Base-by-base conservation (phyloP, 1,140 invertebrate genomes). In the Drosophila bipectinata region DNA sequence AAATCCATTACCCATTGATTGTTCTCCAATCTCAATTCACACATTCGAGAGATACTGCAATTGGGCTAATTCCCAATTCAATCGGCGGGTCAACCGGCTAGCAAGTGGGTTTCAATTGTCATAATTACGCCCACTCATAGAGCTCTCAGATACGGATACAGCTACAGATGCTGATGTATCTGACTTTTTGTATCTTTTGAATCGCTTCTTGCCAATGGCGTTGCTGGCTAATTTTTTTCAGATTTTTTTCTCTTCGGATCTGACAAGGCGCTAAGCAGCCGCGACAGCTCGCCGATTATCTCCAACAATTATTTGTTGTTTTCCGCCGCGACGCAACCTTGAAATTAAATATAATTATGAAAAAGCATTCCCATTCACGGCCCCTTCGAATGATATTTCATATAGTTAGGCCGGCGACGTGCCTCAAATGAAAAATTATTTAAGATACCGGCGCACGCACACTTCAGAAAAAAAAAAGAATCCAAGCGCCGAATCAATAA, bases 331-430 rank as follows among this genome's bases (percentile, higher is more conserved):
- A 48, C 44, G 67, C 72, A 87, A 88, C 83, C 83, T 88, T 87
- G 83, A 87, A 87, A 87, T 87, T 87, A 87, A 87, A 88, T 83
- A 87, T 83, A 87, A 87, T 87, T 88, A 88, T 82, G 66, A 88
- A 79, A 75, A 55, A 63, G 71, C 82, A 68, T 48, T 68, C 63
- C 63, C 78, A 77, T 53, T 60, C 68, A 69, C 79, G 53, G 61
- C 15, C 58, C 56, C 32, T 14, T 48, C 48, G 61, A 85, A 82
- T 85, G 82, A 87, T 85, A 85, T 85, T 87, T 85, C 79, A 87
- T 87, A 87, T 58, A 74, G 59, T 61, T 74, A 73, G 52, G 30
- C n/a, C 61, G 24, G 14, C 44, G 66, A 83, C 80, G 80, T 79
- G 83, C 83, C 76, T 67, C 79, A 88, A 83, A 88, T 87, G 79